These are phyloP conservation scores for Calephelis perditalis DNA, from an alignment of 2,888 invertebrate species.

Conservation along the genomic window DNA sequence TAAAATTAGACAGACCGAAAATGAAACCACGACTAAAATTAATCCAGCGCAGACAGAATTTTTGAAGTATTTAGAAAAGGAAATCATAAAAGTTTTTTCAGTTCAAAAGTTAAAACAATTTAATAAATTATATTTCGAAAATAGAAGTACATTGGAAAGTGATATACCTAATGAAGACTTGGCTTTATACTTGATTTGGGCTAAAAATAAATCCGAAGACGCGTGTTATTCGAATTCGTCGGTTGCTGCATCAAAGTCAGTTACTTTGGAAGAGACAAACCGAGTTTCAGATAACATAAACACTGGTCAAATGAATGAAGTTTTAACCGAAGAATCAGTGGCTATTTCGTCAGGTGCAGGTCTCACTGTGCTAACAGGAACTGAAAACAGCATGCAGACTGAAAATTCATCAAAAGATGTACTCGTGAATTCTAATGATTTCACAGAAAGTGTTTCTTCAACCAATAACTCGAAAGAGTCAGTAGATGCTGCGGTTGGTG, in stretches of 20 bases:
- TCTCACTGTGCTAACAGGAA: constrained; percentile 16
- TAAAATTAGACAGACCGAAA: constrained; percentile 16
- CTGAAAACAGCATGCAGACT: constrained; percentile 18
- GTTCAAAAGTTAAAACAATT: constrained; percentile 23
- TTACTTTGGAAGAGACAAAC: constrained; percentile 15
- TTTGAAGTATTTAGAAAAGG: constrained; percentile 25
- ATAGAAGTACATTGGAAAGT: constrained; percentile 16
- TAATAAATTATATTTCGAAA: constrained; percentile 22
- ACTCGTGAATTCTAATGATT: not conserved
- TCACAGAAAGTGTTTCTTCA: constrained; percentile 15
- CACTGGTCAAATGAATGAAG: constrained; percentile 12
- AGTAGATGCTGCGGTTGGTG: constrained; percentile 11
- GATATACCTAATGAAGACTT: constrained; percentile 20
- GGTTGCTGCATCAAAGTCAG: constrained; percentile 18
- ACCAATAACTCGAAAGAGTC: constrained; percentile 16
- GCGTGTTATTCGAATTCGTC: constrained; percentile 14
- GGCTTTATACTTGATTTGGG: constrained; percentile 24
- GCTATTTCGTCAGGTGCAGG: constrained; percentile 15
- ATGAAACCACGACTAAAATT: constrained; percentile 16
- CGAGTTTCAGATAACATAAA: constrained; percentile 10
- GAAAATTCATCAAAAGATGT: constrained; percentile 18
- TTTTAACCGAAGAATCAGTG: constrained; percentile 7
- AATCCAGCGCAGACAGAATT: constrained; percentile 21
- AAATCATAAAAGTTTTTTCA: constrained; percentile 24
- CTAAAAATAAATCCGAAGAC: constrained; percentile 24